phyloP scores from a whole-genome alignment of 2,113 vertebrate species.

The Embiotoca jacksoni region DNA sequence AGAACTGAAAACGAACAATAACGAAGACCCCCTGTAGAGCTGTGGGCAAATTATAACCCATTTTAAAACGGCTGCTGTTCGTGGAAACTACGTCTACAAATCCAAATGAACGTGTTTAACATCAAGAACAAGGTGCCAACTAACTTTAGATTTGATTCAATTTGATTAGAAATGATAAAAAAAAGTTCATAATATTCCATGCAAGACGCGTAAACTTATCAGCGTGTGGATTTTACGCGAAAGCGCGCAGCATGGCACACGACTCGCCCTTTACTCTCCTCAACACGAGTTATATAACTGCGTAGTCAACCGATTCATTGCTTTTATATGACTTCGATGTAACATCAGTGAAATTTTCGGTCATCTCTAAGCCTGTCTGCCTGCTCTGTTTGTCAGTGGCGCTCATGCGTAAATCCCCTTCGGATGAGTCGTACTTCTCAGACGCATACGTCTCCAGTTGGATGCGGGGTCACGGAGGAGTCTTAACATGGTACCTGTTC shows the following conservation, averaged over 20 bases:
- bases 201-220: background rate
- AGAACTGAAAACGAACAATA: background rate
- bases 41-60: no score
- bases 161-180: no score
- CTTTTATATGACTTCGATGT: background rate
- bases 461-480: background rate
- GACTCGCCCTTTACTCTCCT: background rate
- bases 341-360: background rate
- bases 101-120: background rate
- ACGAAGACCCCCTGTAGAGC: no score
- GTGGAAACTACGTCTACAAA: background rate
- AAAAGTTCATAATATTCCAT: background rate
- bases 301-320: background rate
- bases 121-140: no score
- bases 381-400: background rate
- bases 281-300: background rate
- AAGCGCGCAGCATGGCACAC: background rate
- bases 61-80: no score
- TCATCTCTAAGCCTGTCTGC: background rate
- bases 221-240: constrained; percentile 30
- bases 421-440: constrained; percentile 3
- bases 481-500: background rate
- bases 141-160: no score
- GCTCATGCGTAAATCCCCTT: constrained; percentile 32
- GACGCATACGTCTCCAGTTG: background rate